Evolutionary conservation across 2,888 invertebrate species (phyloP).

Genomic region (Papilio protenor): DNA sequence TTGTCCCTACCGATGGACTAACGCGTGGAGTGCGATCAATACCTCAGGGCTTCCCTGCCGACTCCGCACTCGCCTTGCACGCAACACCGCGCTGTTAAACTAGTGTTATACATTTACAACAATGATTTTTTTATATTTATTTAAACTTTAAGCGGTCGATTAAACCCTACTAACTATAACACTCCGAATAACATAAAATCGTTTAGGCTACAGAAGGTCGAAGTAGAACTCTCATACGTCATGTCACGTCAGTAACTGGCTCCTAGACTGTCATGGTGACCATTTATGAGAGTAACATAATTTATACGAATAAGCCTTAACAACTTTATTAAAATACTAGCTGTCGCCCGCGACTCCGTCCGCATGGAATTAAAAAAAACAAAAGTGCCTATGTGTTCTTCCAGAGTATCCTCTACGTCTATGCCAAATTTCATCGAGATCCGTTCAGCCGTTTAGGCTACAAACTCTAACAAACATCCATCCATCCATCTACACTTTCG

Average conservation of each 20-base stretch:
- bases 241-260: background rate
- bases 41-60: conserved; percentile 77
- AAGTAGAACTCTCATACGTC: background rate
- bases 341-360: too few species aligned
- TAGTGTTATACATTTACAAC: conserved; percentile 48
- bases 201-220: background rate
- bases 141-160: background rate
- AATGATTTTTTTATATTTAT: background rate
- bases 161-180: background rate
- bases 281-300: background rate
- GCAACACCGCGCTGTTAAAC: conserved; percentile 55
- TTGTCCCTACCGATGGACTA: conserved; percentile 68
- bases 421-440: too few species aligned
- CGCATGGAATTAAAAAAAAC: too few species aligned
- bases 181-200: background rate
- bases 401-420: too few species aligned
- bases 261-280: conserved; percentile 9
- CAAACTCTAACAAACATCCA: too few species aligned
- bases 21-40: conserved; percentile 80
- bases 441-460: too few species aligned
- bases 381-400: too few species aligned
- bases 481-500: too few species aligned
- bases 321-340: background rate
- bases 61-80: conserved; percentile 58
- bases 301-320: background rate